Conservation (phyloP, 1,140 invertebrate species). For the Galendromus occidentalis region DNA sequence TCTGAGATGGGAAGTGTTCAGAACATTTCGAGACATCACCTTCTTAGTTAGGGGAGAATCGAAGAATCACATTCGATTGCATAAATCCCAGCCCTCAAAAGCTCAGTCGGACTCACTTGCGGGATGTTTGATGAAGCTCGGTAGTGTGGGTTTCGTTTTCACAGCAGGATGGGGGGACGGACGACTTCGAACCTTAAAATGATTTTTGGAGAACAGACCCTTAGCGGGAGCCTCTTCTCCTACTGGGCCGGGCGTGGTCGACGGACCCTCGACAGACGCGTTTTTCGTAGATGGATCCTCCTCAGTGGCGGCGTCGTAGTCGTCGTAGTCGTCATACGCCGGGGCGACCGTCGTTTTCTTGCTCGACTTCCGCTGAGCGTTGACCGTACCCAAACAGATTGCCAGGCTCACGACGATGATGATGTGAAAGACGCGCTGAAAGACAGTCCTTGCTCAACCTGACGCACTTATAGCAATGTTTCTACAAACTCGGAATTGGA, state of each 20-base stretch:
- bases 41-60: too few species aligned
- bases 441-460: neutral
- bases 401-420: neutral
- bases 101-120: neutral
- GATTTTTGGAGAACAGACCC: neutral
- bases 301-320: neutral
- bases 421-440: neutral
- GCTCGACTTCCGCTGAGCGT: neutral
- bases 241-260: neutral
- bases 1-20: neutral
- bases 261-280: neutral
- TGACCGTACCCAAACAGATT: neutral
- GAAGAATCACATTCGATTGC: too few species aligned
- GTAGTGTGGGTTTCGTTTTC: neutral
- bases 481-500: neutral
- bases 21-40: too few species aligned
- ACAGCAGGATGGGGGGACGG: constrained; percentile 3
- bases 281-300: neutral
- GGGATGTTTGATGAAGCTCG: constrained; percentile 10
- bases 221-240: neutral
- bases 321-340: neutral
- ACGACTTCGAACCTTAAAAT: neutral
- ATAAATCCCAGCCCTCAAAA: too few species aligned
- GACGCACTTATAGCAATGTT: neutral
- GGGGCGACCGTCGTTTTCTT: neutral